Conservation (phyloP, 2,113 vertebrate genomes). For the Eidolon helvum region DNA sequence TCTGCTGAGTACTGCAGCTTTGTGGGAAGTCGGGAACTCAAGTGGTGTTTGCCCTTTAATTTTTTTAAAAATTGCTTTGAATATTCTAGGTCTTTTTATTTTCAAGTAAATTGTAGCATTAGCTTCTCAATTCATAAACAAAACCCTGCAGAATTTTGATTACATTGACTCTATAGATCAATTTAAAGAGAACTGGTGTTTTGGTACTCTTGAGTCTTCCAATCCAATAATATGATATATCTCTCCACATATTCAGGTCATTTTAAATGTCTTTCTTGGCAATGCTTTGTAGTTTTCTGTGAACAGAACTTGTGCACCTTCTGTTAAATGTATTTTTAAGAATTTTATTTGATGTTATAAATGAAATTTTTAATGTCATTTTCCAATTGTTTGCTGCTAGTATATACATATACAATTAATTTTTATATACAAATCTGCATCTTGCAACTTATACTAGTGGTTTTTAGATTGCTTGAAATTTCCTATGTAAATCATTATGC, state of each 20-base stretch:
- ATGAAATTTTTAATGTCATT: not conserved
- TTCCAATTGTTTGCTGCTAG: not conserved
- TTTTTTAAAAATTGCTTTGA: not conserved
- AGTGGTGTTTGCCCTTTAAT: not conserved
- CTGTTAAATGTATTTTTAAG: not conserved
- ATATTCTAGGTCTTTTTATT: not conserved
- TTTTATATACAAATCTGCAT: not conserved
- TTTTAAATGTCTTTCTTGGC: not conserved
- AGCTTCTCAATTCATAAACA: not conserved
- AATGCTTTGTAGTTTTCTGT: not conserved
- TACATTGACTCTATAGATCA: not conserved
- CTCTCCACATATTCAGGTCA: not conserved
- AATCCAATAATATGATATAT: not conserved
- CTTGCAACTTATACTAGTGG: not conserved
- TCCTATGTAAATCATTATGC: not conserved
- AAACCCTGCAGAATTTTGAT: not conserved
- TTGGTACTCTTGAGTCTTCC: not conserved
- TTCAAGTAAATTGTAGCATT: not conserved
- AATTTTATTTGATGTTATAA: not conserved
- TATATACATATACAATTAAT: not conserved
- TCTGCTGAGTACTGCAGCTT: no score
- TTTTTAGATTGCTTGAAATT: not conserved
- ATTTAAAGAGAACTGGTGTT: not conserved
- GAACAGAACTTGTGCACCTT: not conserved
- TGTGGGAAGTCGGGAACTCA: not conserved